Base-by-base conservation (phyloP, 2,113 vertebrate species). In the Echinops telfairi region DNA sequence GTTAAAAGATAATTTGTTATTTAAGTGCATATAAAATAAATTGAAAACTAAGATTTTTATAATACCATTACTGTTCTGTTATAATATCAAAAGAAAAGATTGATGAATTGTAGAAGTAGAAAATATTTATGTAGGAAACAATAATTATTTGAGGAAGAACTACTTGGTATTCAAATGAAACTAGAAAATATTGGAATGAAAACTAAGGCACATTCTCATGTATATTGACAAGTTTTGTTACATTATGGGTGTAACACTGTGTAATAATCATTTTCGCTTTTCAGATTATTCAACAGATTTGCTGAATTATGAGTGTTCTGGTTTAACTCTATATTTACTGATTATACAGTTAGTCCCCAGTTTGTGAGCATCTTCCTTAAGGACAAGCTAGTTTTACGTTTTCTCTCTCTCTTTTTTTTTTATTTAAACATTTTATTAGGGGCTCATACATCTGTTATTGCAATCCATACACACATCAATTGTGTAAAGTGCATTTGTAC, bases 111-210 rank as follows among this genome's bases (percentile, higher is more conserved):
- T 62, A 84, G 87, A 88, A 68, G 62, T 20, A 70, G 17, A 79
- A 82, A 73, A 9, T 17, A 58, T 87, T 75, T 80, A 58, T 70
- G 6, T 43, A 88, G 23, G 81, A 22, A 14, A 64, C 53, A 77
- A 1, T 43, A 25, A 75, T 58, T 83, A 19, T 60, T 68, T 64
- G 29, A 84, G 20, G 25, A 71, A 78, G 15, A 86, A 78, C 43
- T 77, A 6, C 8, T 93, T 90, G 75, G 83, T 27, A 84, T 76
- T 40, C 31, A 80, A 90, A 66, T 43, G 64, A 81, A 68, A 33
- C 80, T 9, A 85, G 58, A 76, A 38, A 17, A 31, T 80, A 33
- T 31, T 64, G 15, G 3, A 43, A 75, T 87, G 36, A 89, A 92
- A 94, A 68, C 0, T 40, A 90, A 0, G 3, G 0, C n/a, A 33